Conservation (phyloP, 2,888 invertebrate species). For the Anthoptus insignis region DNA sequence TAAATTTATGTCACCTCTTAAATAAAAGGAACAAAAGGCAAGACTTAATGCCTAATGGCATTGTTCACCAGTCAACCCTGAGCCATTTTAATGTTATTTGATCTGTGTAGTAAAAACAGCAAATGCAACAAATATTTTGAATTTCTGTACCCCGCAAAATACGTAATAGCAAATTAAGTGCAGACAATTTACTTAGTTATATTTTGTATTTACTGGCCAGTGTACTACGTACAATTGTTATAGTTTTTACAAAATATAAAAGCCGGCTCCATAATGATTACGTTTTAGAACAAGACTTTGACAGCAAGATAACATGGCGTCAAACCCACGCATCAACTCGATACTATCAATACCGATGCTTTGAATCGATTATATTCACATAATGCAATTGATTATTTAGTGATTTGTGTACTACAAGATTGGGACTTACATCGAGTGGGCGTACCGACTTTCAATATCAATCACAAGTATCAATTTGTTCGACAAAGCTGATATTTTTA, state of each 20-base stretch:
- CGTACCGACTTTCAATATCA: constrained; percentile 29
- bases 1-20: no score
- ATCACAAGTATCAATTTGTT: constrained; percentile 29
- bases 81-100: no score
- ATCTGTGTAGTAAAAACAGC: no score
- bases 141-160: no score
- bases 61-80: no score
- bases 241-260: not conserved
- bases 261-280: not conserved
- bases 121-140: no score
- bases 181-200: no score
- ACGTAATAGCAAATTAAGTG: no score
- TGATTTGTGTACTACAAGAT: constrained; percentile 39
- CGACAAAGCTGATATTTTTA: constrained; percentile 22
- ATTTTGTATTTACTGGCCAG: no score
- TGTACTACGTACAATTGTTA: no score
- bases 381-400: constrained; percentile 38
- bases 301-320: constrained; percentile 29
- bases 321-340: constrained; percentile 32
- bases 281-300: constrained; percentile 12
- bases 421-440: constrained; percentile 34
- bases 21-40: no score
- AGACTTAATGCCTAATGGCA: no score
- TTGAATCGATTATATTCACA: constrained; percentile 38
- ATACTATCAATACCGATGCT: constrained; percentile 32